Evolutionary conservation across 1,140 invertebrate genomes (phyloP).

Genomic region (Brachionus koreanus): DNA sequence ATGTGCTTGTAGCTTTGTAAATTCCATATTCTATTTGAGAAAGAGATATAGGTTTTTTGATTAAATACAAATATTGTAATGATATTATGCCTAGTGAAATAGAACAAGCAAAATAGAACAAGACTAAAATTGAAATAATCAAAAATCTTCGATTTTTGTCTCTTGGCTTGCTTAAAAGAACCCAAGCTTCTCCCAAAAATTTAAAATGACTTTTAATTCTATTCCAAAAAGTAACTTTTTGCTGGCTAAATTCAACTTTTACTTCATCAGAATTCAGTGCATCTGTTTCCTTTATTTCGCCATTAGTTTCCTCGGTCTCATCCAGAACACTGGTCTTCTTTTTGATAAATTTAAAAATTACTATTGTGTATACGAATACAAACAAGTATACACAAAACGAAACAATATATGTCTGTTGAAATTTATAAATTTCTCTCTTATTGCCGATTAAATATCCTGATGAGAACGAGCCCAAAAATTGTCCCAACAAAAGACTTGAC

Average conservation of each 20-base stretch:
- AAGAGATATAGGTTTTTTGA: slow-evolving; percentile 34
- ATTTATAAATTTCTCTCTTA: background rate
- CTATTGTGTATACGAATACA: slow-evolving; percentile 17
- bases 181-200: slow-evolving; percentile 19
- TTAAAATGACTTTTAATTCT: background rate
- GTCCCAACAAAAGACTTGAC: slow-evolving; percentile 8
- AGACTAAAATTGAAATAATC: background rate
- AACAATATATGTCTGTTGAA: slow-evolving; percentile 36
- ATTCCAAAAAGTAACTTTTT: background rate
- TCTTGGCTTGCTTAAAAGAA: slow-evolving; percentile 1
- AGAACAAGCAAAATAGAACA: slow-evolving; percentile 27
- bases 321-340: background rate
- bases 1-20: slow-evolving; percentile 11
- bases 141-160: slow-evolving; percentile 18
- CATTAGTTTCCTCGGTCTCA: background rate
- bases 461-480: slow-evolving; percentile 38
- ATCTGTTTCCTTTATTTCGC: background rate
- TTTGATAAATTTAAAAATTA: slow-evolving; percentile 34
- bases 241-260: background rate
- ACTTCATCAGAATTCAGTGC: background rate
- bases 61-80: slow-evolving; percentile 31
- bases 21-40: slow-evolving; percentile 37
- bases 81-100: slow-evolving; percentile 37
- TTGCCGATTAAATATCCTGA: slow-evolving; percentile 28
- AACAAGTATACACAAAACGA: background rate